Percentiles rank a stretch among this genome's conserved stretches.
phyloP scores from a whole-genome alignment of 2,113 vertebrate genomes.

The Malurus cyaneus region DNA sequence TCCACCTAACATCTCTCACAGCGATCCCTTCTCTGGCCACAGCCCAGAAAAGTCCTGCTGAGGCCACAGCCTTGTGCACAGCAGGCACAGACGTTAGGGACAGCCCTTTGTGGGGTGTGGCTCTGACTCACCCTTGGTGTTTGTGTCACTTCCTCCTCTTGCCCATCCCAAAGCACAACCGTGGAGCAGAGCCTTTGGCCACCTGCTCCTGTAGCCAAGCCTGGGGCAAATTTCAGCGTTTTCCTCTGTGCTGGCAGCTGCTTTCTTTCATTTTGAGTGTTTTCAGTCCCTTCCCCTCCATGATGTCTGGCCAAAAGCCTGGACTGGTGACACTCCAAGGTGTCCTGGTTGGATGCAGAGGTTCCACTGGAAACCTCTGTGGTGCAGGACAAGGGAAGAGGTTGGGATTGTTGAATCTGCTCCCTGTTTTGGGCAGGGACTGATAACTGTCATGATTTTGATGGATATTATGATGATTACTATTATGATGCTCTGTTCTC shows the following conservation, averaged over 20 bases:
- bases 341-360: not conserved
- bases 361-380: not conserved
- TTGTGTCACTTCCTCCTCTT: not conserved
- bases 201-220: not conserved
- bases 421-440: accelerated
- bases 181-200: accelerated
- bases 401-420: not conserved
- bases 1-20: not conserved
- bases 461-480: too few relatives aligned
- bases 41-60: not conserved
- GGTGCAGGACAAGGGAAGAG: accelerated
- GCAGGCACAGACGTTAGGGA: not conserved
- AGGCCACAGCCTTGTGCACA: not conserved
- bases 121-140: not conserved
- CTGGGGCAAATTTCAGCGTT: accelerated
- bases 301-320: not conserved
- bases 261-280: not conserved
- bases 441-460: too few relatives aligned
- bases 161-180: not conserved
- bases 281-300: accelerated
- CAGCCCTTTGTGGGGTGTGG: not conserved
- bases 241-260: not conserved
- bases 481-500: not conserved
- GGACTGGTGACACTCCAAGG: accelerated
- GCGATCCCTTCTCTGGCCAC: not conserved